Conservation (phyloP, 1,140 invertebrate species). For the Diploscapter pachys region DNA sequence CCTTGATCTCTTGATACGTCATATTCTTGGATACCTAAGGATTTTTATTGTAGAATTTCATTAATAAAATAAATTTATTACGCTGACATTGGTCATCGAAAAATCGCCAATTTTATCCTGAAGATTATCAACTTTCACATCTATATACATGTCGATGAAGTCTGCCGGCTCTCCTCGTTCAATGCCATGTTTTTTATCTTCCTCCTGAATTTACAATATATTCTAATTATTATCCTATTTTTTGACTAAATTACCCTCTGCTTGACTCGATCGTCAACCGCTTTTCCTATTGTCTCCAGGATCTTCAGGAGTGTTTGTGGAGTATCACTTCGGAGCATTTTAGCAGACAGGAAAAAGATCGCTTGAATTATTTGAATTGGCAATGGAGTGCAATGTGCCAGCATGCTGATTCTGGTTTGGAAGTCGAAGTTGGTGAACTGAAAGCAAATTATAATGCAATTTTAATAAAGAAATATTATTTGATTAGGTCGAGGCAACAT, state of each 20-base stretch:
- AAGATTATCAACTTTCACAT: slow-evolving; percentile 11
- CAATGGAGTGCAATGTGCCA: no score
- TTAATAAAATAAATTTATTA: neutral
- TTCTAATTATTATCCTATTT: neutral
- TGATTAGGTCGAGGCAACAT: no score
- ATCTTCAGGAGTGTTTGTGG: no score
- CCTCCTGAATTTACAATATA: neutral
- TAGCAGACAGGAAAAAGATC: no score
- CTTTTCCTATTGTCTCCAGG: no score
- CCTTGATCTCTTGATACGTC: slow-evolving; percentile 18
- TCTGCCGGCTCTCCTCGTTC: slow-evolving; percentile 21
- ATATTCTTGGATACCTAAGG: slow-evolving; percentile 13
- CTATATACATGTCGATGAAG: slow-evolving; percentile 28
- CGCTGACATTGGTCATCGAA: neutral
- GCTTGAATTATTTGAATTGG: no score
- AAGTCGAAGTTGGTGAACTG: no score
- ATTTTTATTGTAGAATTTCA: neutral
- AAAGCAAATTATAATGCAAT: no score
- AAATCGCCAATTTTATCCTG: neutral
- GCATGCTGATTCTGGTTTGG: no score
- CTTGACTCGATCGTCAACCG: slow-evolving; percentile 9
- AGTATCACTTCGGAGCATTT: no score
- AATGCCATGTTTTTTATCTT: slow-evolving; percentile 10
- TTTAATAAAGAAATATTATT: no score
- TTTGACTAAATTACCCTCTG: slow-evolving; percentile 15